phyloP scores from a whole-genome alignment of 2,888 invertebrate species.

The Cheilosia grossa region DNA sequence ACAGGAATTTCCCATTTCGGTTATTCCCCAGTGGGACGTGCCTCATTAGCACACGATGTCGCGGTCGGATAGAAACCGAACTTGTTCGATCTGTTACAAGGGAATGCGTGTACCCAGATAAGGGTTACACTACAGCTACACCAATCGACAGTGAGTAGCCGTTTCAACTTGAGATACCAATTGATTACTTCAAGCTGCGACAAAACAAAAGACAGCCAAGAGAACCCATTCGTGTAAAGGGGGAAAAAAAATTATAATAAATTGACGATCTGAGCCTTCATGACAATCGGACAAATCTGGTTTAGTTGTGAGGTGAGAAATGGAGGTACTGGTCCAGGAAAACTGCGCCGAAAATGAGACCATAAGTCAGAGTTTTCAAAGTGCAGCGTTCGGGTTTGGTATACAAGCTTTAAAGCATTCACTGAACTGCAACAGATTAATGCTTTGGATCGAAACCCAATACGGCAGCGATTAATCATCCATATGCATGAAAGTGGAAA shows the following conservation, averaged over 20 bases:
- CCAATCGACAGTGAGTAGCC: constrained; percentile 5
- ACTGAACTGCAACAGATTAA: constrained; percentile 62
- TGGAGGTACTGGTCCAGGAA: constrained; percentile 40
- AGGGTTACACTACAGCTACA: constrained; percentile 4
- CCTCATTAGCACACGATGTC: constrained; percentile 56
- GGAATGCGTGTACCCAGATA: constrained; percentile 61
- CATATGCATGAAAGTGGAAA: constrained; percentile 65
- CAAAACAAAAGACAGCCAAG: constrained; percentile 6
- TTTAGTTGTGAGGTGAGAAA: constrained; percentile 55
- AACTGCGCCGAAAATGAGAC: constrained; percentile 41
- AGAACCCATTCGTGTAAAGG: constrained; percentile 3
- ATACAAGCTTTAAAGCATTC: constrained; percentile 38
- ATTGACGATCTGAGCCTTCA: constrained; percentile 31
- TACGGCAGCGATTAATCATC: constrained; percentile 65
- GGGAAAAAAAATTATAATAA: constrained; percentile 29
- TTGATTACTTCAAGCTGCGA: constrained; percentile 41
- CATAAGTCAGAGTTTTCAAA: constrained; percentile 17
- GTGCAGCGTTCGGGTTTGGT: constrained; percentile 49
- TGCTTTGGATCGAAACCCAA: constrained; percentile 49
- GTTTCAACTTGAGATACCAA: constrained; percentile 23
- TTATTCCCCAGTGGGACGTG: constrained; percentile 25
- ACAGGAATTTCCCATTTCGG: constrained; percentile 38
- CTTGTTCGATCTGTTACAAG: constrained; percentile 30
- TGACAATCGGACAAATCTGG: constrained; percentile 70
- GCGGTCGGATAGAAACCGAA: background rate